Conservation (phyloP, 1,140 invertebrate genomes). For the Euwallacea similis region DNA sequence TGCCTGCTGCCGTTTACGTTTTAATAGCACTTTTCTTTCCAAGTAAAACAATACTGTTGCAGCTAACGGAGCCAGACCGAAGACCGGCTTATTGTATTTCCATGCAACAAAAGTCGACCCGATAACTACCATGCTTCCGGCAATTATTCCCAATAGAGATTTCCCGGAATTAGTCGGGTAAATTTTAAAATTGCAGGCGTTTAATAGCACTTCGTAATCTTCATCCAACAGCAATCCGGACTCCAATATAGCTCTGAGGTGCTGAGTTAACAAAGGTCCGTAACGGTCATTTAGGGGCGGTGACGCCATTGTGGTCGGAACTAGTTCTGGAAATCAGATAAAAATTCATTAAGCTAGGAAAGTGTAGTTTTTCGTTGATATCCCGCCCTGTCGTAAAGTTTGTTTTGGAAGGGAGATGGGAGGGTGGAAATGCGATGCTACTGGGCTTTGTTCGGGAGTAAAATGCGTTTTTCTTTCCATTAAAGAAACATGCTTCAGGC, state of each 20-base stretch:
- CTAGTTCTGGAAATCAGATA: background rate
- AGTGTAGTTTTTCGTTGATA: too few relatives aligned
- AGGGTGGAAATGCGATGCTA: too few relatives aligned
- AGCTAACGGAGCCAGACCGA: constrained; percentile 16
- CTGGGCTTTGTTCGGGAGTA: too few relatives aligned
- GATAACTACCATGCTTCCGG: constrained; percentile 6
- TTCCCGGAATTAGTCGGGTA: constrained; percentile 10
- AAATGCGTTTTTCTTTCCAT: too few relatives aligned
- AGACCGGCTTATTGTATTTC: constrained; percentile 14
- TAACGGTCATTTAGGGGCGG: constrained; percentile 13
- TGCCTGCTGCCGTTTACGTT: background rate
- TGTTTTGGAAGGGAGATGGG: too few relatives aligned
- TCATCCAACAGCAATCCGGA: constrained; percentile 40
- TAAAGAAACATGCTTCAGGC: too few relatives aligned
- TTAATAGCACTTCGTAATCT: constrained; percentile 39
- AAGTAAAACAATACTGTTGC: constrained; percentile 1
- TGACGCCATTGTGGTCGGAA: background rate
- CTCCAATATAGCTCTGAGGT: constrained; percentile 37
- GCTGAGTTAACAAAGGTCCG: constrained; percentile 15
- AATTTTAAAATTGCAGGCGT: constrained; percentile 27
- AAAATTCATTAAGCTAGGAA: too few relatives aligned
- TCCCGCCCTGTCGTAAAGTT: too few relatives aligned
- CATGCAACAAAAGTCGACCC: constrained; percentile 14
- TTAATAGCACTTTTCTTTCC: constrained; percentile 3
- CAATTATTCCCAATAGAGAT: constrained; percentile 21